A percentile compares a stretch with the other conserved stretches of the same genome.
Evolutionary conservation across 1,140 invertebrate genomes (phyloP).

Genomic region (Neotoxoptera formosana): DNA sequence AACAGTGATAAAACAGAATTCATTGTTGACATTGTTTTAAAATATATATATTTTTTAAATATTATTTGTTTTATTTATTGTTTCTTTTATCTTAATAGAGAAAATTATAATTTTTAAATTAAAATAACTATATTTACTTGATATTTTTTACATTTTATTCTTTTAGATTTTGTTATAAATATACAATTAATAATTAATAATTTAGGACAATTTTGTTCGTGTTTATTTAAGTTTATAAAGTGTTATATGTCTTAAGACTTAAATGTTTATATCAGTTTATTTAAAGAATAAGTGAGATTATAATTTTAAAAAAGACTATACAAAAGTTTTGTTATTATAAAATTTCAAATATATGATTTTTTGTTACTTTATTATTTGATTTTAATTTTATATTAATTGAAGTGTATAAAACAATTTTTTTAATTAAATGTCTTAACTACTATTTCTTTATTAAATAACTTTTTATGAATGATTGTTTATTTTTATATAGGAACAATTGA

Average conservation of each 20-base stretch:
- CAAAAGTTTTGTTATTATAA: slow-evolving; percentile 26
- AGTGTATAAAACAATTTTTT: neutral
- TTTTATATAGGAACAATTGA: neutral
- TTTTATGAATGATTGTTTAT: neutral
- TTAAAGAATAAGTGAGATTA: slow-evolving; percentile 43
- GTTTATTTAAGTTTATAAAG: slow-evolving; percentile 41
- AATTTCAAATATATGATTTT: slow-evolving; percentile 38
- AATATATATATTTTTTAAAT: slow-evolving; percentile 30
- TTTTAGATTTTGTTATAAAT: slow-evolving; percentile 10
- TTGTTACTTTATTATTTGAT: slow-evolving; percentile 4
- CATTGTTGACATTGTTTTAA: slow-evolving; percentile 28
- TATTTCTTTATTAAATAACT: neutral
- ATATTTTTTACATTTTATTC: slow-evolving; percentile 52
- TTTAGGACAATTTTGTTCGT: slow-evolving; percentile 38
- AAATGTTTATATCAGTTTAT: slow-evolving; percentile 46
- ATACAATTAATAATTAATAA: slow-evolving; percentile 37
- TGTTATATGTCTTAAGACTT: slow-evolving; percentile 46
- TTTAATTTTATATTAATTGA: neutral
- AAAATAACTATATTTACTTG: slow-evolving; percentile 39
- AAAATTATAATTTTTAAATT: slow-evolving; percentile 36
- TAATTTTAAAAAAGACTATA: neutral
- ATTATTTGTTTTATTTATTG: slow-evolving; percentile 47
- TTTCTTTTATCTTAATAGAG: slow-evolving; percentile 42
- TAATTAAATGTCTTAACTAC: neutral
- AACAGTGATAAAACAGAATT: slow-evolving; percentile 38